Base-by-base conservation (phyloP, 2,113 vertebrate genomes). In the Diadophis punctatus region DNA sequence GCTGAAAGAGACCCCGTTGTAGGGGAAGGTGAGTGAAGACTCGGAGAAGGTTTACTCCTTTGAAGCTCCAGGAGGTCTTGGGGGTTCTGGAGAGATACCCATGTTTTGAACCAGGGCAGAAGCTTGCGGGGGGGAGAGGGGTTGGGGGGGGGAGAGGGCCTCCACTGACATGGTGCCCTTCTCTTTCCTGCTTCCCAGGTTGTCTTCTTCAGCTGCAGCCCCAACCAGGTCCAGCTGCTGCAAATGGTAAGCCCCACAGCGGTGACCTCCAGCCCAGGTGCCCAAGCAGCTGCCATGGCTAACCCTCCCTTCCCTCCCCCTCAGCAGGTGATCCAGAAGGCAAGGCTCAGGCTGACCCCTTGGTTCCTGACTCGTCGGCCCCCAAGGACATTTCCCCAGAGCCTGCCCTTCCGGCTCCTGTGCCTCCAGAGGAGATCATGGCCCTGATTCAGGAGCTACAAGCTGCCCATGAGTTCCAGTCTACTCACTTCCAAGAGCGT, bases 391-490 rank as follows among this genome's bases (percentile, higher is more conserved):
- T 2, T 6, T 18, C 16, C 23, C 74, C 4, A 2, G 25, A 23
- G 43, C 5, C 27, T 3, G 25, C 6, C 25, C 18, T 2, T 0
- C 52, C 14, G 8, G 3, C 14, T 1, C 11, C 80, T 11, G 1
- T 1, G 22, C 39, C 39, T 3, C 34, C 34, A 6, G 51, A n/a
- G 1, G 49, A 85, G 23, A 84, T 85, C 4, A 4, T 30, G 34
- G 34, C 8, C 43, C 9, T 91, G 3, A 4, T 86, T 5, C 23
- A 84, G 25, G 90, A 91, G 80, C 90, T 91, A 22, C 80, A 48
- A 6, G 52, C 52, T 1, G 90, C 39, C 1, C 11, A 53, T 8
- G 74, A 85, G 49, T 46, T 46, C 8, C 90, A 91, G 90, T 25
- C 90, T 1, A 18, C 4, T 9, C 90, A 91, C 51, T 53, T 8